A percentile compares a stretch with the other conserved stretches of the same genome.
Evolutionary conservation across 2,113 vertebrate species (phyloP).

Genomic region (Cathartes aura): DNA sequence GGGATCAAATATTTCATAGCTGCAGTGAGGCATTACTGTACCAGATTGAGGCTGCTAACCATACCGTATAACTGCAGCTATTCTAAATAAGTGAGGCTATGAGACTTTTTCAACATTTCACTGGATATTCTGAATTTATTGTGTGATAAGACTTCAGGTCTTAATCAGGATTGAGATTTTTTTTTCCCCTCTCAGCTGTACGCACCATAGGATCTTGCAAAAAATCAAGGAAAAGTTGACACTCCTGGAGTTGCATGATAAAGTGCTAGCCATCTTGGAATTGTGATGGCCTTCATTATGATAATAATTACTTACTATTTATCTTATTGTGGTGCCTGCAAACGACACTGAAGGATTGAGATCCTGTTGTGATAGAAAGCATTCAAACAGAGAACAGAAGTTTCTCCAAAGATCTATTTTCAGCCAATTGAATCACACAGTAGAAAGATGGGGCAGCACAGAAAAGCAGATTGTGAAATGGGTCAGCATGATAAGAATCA

Average conservation of each 20-base stretch:
- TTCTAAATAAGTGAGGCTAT: neutral
- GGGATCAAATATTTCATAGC: neutral
- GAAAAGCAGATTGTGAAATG: neutral
- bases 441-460: neutral
- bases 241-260: neutral
- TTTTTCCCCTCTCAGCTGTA: neutral
- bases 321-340: neutral
- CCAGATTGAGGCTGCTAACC: neutral
- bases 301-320: neutral
- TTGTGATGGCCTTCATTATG: neutral
- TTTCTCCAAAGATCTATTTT: neutral
- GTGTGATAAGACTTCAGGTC: neutral
- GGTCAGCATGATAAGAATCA: neutral
- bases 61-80: neutral
- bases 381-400: neutral
- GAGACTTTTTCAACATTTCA: neutral
- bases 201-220: neutral
- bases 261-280: neutral
- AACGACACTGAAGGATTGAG: neutral
- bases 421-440: neutral
- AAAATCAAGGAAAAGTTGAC: neutral
- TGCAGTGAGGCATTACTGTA: neutral
- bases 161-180: neutral
- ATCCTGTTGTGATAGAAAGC: neutral
- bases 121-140: neutral